These are phyloP conservation scores for Seriola rivoliana DNA, from an alignment of 2,113 vertebrate genomes.

Conservation along the genomic window DNA sequence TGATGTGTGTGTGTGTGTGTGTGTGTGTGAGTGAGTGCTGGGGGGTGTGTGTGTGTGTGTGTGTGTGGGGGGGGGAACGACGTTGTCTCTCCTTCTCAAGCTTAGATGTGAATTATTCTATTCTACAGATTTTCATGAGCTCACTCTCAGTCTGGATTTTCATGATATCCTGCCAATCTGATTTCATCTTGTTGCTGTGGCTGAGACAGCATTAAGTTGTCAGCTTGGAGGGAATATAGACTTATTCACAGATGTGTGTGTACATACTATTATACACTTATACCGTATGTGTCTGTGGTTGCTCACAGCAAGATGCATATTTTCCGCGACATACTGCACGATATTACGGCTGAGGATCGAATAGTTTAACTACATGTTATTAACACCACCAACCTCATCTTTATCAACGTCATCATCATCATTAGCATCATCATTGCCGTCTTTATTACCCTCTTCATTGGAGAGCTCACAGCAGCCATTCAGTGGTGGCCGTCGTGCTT, in stretches of 20 bases:
- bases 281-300: background rate
- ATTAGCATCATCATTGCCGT: constrained; percentile 28
- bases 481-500: constrained; percentile 35
- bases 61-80: background rate
- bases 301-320: constrained; percentile 40
- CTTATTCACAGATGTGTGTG: constrained; percentile 3
- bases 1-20: constrained; percentile 13
- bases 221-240: constrained; percentile 57
- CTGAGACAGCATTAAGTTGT: constrained; percentile 71
- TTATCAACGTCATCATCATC: constrained; percentile 40
- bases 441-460: constrained; percentile 18
- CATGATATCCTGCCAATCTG: constrained; percentile 68
- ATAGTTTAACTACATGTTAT: constrained; percentile 41
- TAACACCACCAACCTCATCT: constrained; percentile 38
- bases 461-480: constrained; percentile 18
- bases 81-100: constrained; percentile 46
- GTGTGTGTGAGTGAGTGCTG: background rate
- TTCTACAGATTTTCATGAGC: constrained; percentile 67
- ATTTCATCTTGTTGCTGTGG: constrained; percentile 64
- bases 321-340: constrained; percentile 32
- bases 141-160: constrained; percentile 69
- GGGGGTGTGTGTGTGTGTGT: background rate
- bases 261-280: constrained; percentile 22
- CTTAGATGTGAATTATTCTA: constrained; percentile 64
- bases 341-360: constrained; percentile 27